phyloP scores from a whole-genome alignment of 2,888 invertebrate genomes.

The Drosophila limbata region DNA sequence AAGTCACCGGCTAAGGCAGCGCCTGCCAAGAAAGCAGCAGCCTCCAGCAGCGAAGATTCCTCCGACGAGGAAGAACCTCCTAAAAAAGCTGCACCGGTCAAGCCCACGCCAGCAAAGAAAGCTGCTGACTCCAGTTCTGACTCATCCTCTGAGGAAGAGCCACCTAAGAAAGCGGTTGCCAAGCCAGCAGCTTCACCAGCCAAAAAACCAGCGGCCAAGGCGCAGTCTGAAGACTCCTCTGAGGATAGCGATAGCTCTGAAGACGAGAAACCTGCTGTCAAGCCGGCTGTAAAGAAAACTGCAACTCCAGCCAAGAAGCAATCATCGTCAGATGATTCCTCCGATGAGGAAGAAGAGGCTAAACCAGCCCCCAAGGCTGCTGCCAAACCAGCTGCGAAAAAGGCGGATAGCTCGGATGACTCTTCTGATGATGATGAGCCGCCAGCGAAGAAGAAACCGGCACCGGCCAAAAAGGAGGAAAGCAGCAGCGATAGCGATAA shows the following conservation, averaged over 20 bases:
- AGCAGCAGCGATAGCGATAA: slow-evolving; percentile 57
- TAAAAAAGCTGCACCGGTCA: slow-evolving; percentile 40
- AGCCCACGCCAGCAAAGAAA: slow-evolving; percentile 54
- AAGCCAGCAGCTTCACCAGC: slow-evolving; percentile 31
- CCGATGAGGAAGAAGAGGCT: slow-evolving; percentile 31
- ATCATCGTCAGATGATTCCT: slow-evolving; percentile 72
- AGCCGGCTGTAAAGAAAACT: slow-evolving; percentile 71
- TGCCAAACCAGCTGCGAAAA: slow-evolving; percentile 71
- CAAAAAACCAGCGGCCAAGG: slow-evolving; percentile 46
- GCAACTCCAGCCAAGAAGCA: slow-evolving; percentile 78
- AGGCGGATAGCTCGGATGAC: slow-evolving; percentile 66
- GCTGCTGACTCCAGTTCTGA: slow-evolving; percentile 82
- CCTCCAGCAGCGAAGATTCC: slow-evolving; percentile 51
- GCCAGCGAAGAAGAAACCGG: slow-evolving; percentile 65
- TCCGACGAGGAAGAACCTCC: slow-evolving; percentile 52
- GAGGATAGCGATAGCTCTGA: slow-evolving; percentile 74
- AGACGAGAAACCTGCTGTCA: slow-evolving; percentile 70
- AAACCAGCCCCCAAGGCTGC: slow-evolving; percentile 42
- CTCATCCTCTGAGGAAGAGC: slow-evolving; percentile 84
- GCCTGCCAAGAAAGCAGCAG: slow-evolving; percentile 36
- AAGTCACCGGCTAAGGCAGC: slow-evolving; percentile 15
- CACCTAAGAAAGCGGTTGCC: slow-evolving; percentile 44
- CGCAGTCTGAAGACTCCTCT: slow-evolving; percentile 75
- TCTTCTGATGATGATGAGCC: slow-evolving; percentile 62
- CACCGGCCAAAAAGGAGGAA: slow-evolving; percentile 66